Base-by-base conservation (phyloP, 2,797 vertebrate genomes). In the Nasua narica region DNA sequence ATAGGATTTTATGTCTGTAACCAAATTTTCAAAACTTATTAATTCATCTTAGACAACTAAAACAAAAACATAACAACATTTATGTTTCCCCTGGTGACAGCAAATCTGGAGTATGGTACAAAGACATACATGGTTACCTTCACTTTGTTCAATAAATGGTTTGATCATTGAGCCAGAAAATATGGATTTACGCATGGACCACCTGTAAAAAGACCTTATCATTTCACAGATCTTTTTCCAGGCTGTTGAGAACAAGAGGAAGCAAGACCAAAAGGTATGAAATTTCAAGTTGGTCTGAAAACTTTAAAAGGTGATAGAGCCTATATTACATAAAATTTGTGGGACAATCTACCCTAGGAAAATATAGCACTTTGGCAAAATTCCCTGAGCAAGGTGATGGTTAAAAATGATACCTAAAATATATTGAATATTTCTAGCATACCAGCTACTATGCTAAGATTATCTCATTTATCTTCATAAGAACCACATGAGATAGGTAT, bases 281-380 rank as follows among this genome's bases (percentile, higher is more conserved):
- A 37, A 87, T 62, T 87, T 88, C 62, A 94, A 96, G 40, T 46
- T 92, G 65, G 19, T 69, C 5, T 81, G 37, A 94, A 93, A 94
- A 82, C 19, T 35, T 87, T 85, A n/a, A 81, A 56, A 90, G 78
- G 67, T 58, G 15, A 94, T 10, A 54, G 1, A 54, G 29, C 11
- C 56, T 84, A 40, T 21, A 62, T 84, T 69, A 69, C 14, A 54
- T 56, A 84, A 85, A 91, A 94, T 3, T 52, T 46, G 50, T 29
- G 35, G 62, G 81, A 78, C 18, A 40, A n/a, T 50, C 32, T 52
- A 65, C 40, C 35, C 78, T 37, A 58, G 32, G 27, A 96, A 91
- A 85, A 91, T 14, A 77, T 5, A 92, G 8, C 18, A 91, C 6
- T 37, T 83, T 43, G 70, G 37, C 78, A 76, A 70, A 27, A 10